Conservation (phyloP, 2,888 invertebrate genomes). For the Phortica okadai region DNA sequence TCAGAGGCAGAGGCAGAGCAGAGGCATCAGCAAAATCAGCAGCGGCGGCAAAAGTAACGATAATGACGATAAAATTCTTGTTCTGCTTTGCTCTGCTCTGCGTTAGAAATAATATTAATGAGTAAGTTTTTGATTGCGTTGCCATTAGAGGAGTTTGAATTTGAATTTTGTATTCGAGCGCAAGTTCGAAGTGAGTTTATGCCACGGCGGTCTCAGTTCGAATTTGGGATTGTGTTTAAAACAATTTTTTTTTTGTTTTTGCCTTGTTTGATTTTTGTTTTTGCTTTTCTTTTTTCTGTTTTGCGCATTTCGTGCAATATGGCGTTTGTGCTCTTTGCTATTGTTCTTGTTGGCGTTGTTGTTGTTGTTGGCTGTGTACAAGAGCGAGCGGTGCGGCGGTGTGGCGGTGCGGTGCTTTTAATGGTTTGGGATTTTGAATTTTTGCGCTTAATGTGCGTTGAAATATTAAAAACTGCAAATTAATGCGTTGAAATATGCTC, state of each 20-base stretch:
- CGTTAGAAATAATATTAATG: conserved; percentile 62
- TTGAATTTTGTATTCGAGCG: conserved; percentile 34
- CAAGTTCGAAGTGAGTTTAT: background rate
- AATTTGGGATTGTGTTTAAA: background rate
- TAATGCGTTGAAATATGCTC: conserved; percentile 35
- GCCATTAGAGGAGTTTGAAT: conserved; percentile 51
- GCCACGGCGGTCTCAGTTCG: conserved; percentile 1
- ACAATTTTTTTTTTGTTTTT: background rate
- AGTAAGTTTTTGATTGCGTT: conserved; percentile 64
- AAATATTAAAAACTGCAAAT: conserved; percentile 32
- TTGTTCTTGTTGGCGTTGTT: background rate
- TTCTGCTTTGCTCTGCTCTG: conserved; percentile 17
- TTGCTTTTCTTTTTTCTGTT: conserved; percentile 33
- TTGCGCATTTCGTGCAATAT: conserved; percentile 55
- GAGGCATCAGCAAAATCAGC: conserved; percentile 34
- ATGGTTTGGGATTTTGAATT: background rate
- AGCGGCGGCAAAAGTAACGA: conserved; percentile 23
- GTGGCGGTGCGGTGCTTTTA: background rate
- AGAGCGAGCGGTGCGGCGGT: background rate
- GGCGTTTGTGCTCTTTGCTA: conserved; percentile 12
- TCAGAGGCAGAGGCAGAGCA: background rate
- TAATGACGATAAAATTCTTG: conserved; percentile 31
- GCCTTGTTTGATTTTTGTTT: background rate
- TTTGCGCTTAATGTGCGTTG: conserved; percentile 19
- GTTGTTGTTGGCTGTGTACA: background rate